phyloP scores from a whole-genome alignment of 2,113 vertebrate genomes.

The Petroica traversi region DNA sequence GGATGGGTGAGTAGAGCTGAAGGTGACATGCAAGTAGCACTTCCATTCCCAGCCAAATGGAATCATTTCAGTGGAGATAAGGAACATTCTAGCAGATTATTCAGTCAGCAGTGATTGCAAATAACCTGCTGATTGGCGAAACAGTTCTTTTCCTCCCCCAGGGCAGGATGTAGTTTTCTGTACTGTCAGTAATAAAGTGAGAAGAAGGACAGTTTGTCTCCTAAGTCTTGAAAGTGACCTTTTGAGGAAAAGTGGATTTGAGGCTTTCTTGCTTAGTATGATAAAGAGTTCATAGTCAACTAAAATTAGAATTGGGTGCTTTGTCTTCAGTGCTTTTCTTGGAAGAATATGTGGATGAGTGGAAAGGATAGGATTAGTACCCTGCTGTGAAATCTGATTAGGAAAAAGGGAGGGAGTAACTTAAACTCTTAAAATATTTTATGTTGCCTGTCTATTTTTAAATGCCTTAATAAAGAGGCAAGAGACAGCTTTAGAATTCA shows the following conservation, averaged over 20 bases:
- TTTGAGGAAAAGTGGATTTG: neutral
- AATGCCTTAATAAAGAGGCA: conserved; percentile 18
- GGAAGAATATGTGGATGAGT: conserved; percentile 13
- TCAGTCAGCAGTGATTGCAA: neutral
- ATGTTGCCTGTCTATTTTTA: conserved; percentile 2
- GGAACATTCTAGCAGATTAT: neutral
- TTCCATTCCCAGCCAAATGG: neutral
- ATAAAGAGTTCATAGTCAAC: neutral
- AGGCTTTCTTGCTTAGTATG: neutral
- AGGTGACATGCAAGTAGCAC: neutral
- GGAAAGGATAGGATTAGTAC: conserved; percentile 31
- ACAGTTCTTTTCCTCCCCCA: neutral
- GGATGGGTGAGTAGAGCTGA: conserved; percentile 83
- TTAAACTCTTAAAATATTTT: conserved; percentile 36
- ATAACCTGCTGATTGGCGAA: neutral
- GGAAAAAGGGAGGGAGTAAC: conserved; percentile 8
- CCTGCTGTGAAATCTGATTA: conserved; percentile 48
- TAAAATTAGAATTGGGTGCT: conserved; percentile 12
- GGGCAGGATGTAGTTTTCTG: neutral
- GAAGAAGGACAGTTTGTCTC: neutral
- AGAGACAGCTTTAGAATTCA: neutral
- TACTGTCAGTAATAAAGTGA: neutral
- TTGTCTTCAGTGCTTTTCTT: conserved; percentile 31
- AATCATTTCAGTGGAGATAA: neutral
- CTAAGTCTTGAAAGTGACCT: neutral